A percentile compares a stretch with the other conserved stretches of the same genome.
Evolutionary conservation across 2,797 vertebrate species (phyloP).

Genomic region (Takifugu rubripes): DNA sequence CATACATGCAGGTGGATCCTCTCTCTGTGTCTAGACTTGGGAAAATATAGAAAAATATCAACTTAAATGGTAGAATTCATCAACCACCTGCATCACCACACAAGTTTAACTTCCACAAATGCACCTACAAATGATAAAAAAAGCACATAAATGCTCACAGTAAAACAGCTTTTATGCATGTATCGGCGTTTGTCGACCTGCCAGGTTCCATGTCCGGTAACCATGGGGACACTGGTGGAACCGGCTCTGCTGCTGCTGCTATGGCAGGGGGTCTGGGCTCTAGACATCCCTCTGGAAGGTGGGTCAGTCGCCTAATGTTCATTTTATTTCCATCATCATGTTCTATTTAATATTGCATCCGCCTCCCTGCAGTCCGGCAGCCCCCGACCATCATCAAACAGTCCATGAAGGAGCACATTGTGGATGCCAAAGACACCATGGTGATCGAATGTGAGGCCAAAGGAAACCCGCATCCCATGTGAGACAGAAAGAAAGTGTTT

Average conservation of each 20-base stretch:
- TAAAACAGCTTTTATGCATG: too few relatives aligned
- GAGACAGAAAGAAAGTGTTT: conserved; percentile 29
- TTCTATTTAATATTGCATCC: not conserved
- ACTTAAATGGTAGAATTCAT: too few relatives aligned
- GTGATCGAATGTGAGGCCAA: conserved; percentile 93
- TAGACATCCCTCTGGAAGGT: conserved; percentile 91
- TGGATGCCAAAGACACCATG: conserved; percentile 93
- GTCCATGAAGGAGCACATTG: conserved; percentile 92
- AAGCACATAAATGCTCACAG: too few relatives aligned
- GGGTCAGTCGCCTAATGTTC: conserved; percentile 55
- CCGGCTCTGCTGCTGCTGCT: conserved; percentile 74
- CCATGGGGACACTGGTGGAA: conserved; percentile 66
- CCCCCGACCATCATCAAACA: conserved; percentile 95
- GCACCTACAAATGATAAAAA: too few relatives aligned
- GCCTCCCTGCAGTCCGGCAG: conserved; percentile 83
- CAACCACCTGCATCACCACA: too few relatives aligned
- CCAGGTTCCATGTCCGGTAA: conserved; percentile 56
- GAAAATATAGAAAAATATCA: too few relatives aligned
- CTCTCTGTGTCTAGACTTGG: too few relatives aligned
- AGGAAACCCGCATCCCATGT: conserved; percentile 93
- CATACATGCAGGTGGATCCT: too few relatives aligned
- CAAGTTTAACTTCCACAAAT: too few relatives aligned
- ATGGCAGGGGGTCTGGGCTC: conserved; percentile 71
- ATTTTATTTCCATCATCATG: not conserved
- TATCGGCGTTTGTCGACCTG: not conserved